Evolutionary conservation across 2,888 invertebrate species (phyloP).

Genomic region (Zygaena filipendulae): DNA sequence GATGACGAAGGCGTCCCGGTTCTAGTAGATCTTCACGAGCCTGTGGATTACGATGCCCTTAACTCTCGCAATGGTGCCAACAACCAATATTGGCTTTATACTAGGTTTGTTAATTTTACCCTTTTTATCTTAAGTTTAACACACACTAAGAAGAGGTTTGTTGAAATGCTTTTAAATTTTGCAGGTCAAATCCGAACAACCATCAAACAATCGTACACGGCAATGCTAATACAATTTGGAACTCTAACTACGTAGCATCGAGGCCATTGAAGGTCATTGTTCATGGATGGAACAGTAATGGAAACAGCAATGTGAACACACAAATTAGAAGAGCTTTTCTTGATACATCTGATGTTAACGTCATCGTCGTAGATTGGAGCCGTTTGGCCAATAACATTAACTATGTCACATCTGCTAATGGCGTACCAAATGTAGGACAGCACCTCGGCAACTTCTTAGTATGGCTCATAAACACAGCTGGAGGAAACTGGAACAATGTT

Average conservation of each 20-base stretch:
- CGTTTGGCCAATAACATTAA: conserved; percentile 16
- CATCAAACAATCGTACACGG: conserved; percentile 24
- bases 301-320: conserved; percentile 21
- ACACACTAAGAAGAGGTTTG: neutral
- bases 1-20: conserved; percentile 25
- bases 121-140: neutral
- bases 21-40: conserved; percentile 27
- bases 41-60: conserved; percentile 16
- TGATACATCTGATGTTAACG: conserved; percentile 24
- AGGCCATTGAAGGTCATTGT: conserved; percentile 26
- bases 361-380: conserved; percentile 35
- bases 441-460: conserved; percentile 23
- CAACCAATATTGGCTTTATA: conserved; percentile 15
- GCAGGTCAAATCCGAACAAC: conserved; percentile 22
- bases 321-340: conserved; percentile 28
- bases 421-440: conserved; percentile 19
- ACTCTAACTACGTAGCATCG: conserved; percentile 25
- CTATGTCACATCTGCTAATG: conserved; percentile 16
- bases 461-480: conserved; percentile 27
- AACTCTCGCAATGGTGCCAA: conserved; percentile 13
- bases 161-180: conserved; percentile 3
- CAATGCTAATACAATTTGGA: conserved; percentile 22
- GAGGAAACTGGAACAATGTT: conserved; percentile 28
- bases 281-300: conserved; percentile 32
- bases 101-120: conserved; percentile 9